Conservation (phyloP, 2,113 vertebrate species). For the Ceuthmochares aereus region DNA sequence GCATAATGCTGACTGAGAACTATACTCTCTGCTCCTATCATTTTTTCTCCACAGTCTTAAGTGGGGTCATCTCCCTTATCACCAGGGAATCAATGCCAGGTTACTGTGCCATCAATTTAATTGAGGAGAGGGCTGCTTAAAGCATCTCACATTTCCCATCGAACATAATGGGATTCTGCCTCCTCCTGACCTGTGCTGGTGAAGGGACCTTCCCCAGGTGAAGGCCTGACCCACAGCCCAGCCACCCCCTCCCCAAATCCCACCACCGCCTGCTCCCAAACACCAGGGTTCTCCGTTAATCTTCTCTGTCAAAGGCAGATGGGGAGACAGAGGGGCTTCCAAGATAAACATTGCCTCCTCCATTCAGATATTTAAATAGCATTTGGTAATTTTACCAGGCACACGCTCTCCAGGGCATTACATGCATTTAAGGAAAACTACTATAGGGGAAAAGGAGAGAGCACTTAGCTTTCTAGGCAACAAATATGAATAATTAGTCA, state of each 20-base stretch:
- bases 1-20: constrained; percentile 58
- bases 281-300: rapidly evolving
- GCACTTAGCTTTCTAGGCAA: not conserved
- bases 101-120: constrained; percentile 69
- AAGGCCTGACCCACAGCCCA: not conserved
- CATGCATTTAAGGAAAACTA: not conserved
- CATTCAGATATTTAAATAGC: not conserved
- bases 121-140: constrained; percentile 52
- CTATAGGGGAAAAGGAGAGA: not conserved
- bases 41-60: constrained; percentile 53
- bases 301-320: not conserved
- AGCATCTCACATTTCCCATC: constrained; percentile 13
- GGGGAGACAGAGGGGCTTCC: not conserved
- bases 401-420: not conserved
- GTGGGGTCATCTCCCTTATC: constrained; percentile 69
- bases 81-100: constrained; percentile 65
- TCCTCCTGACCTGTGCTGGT: constrained; percentile 28
- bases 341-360: not conserved
- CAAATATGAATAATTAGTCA: not conserved
- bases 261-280: not conserved
- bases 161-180: not conserved
- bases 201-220: constrained; percentile 32
- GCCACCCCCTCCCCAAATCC: not conserved
- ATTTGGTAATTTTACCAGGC: not conserved
- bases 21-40: constrained; percentile 22